These are phyloP conservation scores for Odontesthes bonariensis DNA, from an alignment of 2,113 vertebrate genomes.

Conservation along the genomic window DNA sequence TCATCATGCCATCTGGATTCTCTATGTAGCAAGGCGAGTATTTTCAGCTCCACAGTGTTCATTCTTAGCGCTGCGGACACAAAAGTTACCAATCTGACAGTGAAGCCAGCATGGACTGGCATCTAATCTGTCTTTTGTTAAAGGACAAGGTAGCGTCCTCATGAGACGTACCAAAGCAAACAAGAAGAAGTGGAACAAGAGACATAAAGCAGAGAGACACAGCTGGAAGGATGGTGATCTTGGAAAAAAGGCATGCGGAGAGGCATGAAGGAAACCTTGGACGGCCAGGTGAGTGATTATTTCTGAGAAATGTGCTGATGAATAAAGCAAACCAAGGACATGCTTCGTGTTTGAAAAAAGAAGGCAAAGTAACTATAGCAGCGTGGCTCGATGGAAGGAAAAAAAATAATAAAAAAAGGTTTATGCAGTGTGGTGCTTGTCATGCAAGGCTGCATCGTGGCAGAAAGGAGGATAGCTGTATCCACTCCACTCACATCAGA, in stretches of 20 bases:
- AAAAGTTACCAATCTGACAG: conserved; percentile 26
- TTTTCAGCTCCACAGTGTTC: conserved; percentile 41
- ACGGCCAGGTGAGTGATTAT: conserved; percentile 13
- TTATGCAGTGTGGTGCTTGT: conserved; percentile 27
- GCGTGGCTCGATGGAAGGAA: neutral
- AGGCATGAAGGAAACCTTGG: conserved; percentile 10
- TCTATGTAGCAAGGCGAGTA: conserved; percentile 38
- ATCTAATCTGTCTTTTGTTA: conserved; percentile 33
- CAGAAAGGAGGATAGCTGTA: conserved; percentile 80
- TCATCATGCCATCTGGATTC: conserved; percentile 68
- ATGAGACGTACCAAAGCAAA: conserved; percentile 21
- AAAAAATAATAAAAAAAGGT: too few species aligned
- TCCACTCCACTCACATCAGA: conserved; percentile 81
- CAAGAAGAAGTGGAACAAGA: conserved; percentile 24
- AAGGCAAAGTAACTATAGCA: conserved; percentile 53
- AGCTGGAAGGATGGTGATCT: conserved; percentile 7
- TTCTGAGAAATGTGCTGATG: conserved; percentile 24
- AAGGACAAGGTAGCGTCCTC: conserved; percentile 22
- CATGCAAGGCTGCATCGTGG: conserved; percentile 78
- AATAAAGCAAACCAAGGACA: conserved; percentile 33
- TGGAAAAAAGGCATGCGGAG: conserved; percentile 54
- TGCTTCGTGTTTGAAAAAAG: conserved; percentile 33
- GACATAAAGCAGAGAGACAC: conserved; percentile 37
- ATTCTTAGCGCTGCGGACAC: conserved; percentile 31
- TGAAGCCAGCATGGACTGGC: conserved; percentile 6